phyloP scores from a whole-genome alignment of 2,113 vertebrate species.

The western clawed frog (Xenopus tropicalis) region DNA sequence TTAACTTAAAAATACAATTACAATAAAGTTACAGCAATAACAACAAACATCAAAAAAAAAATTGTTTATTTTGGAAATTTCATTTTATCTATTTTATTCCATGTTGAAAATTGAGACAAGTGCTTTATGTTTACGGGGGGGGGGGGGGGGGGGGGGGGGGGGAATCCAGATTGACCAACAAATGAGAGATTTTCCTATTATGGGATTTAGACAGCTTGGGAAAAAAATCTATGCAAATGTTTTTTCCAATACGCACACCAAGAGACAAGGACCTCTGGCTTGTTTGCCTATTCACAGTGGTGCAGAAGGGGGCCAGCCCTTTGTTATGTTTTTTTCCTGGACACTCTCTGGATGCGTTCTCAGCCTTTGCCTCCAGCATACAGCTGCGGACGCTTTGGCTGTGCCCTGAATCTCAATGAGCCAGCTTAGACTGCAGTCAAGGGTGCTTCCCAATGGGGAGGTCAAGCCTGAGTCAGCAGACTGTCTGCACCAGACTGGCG shows the following conservation, averaged over 20 bases:
- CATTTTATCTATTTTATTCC: too few relatives aligned
- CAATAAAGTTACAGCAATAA: too few relatives aligned
- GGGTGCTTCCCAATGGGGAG: conserved; percentile 65
- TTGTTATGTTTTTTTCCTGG: conserved; percentile 64
- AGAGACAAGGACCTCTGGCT: conserved; percentile 53
- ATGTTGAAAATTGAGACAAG: too few relatives aligned
- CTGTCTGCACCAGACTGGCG: conserved; percentile 25
- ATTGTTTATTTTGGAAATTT: too few relatives aligned
- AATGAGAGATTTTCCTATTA: conserved; percentile 41
- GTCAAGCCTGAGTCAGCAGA: conserved; percentile 54
- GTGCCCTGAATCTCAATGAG: conserved; percentile 80
- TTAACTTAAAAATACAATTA: too few relatives aligned
- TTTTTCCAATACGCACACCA: conserved; percentile 41
- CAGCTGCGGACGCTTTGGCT: conserved; percentile 72
- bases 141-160: background rate
- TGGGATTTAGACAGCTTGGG: conserved; percentile 46
- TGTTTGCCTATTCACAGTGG: conserved; percentile 56
- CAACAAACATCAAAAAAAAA: too few relatives aligned
- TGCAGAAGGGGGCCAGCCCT: conserved; percentile 59
- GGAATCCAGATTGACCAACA: conserved; percentile 34
- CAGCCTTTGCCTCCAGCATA: conserved; percentile 67
- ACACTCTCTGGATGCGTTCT: conserved; percentile 68
- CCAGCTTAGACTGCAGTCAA: conserved; percentile 52
- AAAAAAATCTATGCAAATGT: conserved; percentile 51
- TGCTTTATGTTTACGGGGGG: too few relatives aligned